Conservation (phyloP, 2,797 vertebrate genomes). For the Muscicapa striata region DNA sequence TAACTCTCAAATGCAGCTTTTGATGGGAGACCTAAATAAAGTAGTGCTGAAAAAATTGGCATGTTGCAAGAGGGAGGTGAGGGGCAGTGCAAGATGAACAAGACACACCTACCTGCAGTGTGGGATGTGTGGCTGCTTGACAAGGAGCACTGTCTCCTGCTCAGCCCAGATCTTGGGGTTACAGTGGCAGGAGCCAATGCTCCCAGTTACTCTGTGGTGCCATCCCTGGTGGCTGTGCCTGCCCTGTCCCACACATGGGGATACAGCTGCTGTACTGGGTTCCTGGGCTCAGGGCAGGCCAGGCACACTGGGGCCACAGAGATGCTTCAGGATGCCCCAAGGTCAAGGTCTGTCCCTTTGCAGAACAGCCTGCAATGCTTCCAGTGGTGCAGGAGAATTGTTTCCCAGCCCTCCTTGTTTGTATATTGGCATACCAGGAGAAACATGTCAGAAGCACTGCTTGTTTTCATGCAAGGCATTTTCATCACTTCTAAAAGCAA, state of each 20-base stretch:
- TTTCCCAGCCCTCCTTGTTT: neutral
- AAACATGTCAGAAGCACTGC: neutral
- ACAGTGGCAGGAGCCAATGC: neutral
- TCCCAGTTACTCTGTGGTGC: neutral
- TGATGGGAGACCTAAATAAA: neutral
- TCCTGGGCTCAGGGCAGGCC: neutral
- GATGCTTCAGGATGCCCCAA: rapidly evolving
- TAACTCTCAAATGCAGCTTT: neutral
- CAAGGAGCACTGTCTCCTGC: neutral
- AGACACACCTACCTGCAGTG: neutral
- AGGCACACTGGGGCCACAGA: neutral
- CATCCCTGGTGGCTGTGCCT: neutral
- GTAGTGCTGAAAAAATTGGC: neutral
- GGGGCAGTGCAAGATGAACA: neutral
- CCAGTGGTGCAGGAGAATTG: neutral
- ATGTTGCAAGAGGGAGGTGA: neutral
- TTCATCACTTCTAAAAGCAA: neutral
- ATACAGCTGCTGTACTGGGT: neutral
- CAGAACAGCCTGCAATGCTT: neutral
- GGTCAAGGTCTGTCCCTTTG: neutral
- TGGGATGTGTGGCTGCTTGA: neutral
- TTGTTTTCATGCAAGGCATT: neutral
- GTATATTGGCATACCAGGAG: neutral
- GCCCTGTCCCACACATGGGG: rapidly evolving
- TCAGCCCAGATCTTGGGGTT: neutral